Conservation (phyloP, 2,888 invertebrate genomes). For the Caenorhabditis panamensis region DNA sequence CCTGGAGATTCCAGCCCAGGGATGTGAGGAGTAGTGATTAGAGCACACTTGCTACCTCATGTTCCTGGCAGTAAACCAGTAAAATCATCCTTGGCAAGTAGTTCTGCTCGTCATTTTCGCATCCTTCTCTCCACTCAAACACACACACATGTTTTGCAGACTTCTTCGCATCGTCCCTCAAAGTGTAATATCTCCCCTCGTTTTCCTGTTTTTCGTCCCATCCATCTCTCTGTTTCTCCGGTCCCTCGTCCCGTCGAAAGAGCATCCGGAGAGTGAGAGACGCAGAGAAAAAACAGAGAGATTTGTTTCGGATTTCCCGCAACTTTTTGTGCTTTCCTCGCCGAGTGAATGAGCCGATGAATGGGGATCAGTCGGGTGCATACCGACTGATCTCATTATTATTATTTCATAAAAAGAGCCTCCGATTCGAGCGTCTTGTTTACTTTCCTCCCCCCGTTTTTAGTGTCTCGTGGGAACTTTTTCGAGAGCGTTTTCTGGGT, state of each 20-base stretch:
- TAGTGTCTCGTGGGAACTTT: constrained; percentile 9
- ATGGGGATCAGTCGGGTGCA: too few relatives aligned
- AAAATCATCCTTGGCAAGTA: background rate
- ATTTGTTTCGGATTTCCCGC: constrained; percentile 11
- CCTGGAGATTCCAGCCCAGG: background rate
- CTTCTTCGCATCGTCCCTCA: background rate
- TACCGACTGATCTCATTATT: background rate
- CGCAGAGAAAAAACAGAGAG: constrained; percentile 5
- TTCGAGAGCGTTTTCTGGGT: constrained; percentile 6
- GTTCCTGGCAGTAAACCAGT: constrained; percentile 6
- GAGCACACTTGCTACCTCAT: background rate
- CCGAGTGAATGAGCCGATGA: constrained; percentile 2
- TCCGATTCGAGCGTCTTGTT: background rate
- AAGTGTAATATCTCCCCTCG: constrained; percentile 3
- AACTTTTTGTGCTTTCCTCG: constrained; percentile 3
- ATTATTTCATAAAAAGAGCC: background rate
- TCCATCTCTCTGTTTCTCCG: constrained; percentile 1
- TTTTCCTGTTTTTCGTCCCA: constrained; percentile 8
- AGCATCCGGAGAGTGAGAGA: background rate
- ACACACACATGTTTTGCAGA: constrained; percentile 10
- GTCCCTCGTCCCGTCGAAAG: background rate
- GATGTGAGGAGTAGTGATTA: background rate
- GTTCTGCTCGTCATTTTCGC: background rate
- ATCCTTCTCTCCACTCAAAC: constrained; percentile 1
- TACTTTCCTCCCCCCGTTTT: background rate